Evolutionary conservation across 2,113 vertebrate genomes (phyloP).

Genomic region (Gadus macrocephalus): DNA sequence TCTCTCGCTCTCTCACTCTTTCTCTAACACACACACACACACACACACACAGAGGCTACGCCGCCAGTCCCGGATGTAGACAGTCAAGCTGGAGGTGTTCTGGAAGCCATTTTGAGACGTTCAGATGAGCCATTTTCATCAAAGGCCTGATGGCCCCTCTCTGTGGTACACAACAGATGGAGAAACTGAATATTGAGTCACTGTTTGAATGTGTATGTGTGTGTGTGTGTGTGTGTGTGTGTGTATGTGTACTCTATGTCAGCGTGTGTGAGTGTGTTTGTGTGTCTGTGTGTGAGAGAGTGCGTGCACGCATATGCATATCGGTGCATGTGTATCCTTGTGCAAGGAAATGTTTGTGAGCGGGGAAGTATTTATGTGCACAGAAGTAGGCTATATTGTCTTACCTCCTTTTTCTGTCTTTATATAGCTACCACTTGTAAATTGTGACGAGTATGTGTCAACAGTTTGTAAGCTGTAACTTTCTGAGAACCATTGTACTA

Average conservation of each 20-base stretch:
- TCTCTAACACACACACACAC: conserved; percentile 25
- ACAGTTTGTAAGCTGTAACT: conserved; percentile 81
- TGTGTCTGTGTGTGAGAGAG: conserved; percentile 31
- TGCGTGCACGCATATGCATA: not conserved
- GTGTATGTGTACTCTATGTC: conserved; percentile 22
- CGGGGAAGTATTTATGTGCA: conserved; percentile 47
- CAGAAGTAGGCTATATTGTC: conserved; percentile 61
- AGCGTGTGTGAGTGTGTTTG: not conserved
- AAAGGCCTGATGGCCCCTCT: conserved; percentile 41
- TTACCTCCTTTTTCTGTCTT: conserved; percentile 47
- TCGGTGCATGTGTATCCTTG: not conserved
- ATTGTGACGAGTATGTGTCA: conserved; percentile 77
- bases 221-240: conserved; percentile 18
- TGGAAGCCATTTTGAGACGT: conserved; percentile 9
- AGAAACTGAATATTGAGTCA: conserved; percentile 41
- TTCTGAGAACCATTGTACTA: conserved; percentile 81
- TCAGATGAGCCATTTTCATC: conserved; percentile 34
- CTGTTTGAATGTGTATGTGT: conserved; percentile 22
- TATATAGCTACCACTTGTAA: conserved; percentile 77
- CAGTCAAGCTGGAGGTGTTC: conserved; percentile 20
- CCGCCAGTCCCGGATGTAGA: conserved; percentile 11
- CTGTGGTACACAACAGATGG: conserved; percentile 59
- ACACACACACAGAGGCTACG: conserved; percentile 10
- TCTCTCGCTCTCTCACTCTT: conserved; percentile 23
- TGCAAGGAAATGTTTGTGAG: conserved; percentile 36